Evolutionary conservation across 2,113 vertebrate genomes (phyloP).

Genomic region (Dendrocopos noguchii): DNA sequence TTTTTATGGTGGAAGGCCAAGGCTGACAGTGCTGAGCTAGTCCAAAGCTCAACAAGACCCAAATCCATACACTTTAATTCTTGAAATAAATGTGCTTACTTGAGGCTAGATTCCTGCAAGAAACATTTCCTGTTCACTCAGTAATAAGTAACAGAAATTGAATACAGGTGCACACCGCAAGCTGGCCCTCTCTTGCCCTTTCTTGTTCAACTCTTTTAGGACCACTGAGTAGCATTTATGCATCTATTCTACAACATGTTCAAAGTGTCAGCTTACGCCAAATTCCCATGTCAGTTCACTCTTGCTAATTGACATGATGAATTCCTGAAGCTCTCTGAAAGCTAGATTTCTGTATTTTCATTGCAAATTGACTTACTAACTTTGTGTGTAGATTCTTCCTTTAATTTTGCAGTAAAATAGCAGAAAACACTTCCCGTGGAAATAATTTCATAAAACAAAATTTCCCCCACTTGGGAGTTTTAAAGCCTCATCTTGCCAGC

Average conservation of each 20-base stretch:
- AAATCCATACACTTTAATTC: background rate
- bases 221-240: background rate
- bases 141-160: conserved; percentile 26
- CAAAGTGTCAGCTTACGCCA: background rate
- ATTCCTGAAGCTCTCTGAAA: background rate
- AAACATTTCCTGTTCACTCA: conserved; percentile 49
- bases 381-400: background rate
- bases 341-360: background rate
- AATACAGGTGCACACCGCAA: background rate
- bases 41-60: conserved; percentile 16
- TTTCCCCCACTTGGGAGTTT: background rate
- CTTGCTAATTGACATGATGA: background rate
- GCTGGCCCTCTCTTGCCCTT: background rate
- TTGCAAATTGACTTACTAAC: background rate
- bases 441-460: background rate
- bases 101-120: conserved; percentile 34
- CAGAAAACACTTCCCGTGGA: background rate
- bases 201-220: background rate
- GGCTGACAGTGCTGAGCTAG: background rate
- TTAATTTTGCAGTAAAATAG: background rate
- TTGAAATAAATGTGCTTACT: conserved; percentile 25
- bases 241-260: background rate
- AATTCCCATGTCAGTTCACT: background rate
- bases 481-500: background rate
- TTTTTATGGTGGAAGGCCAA: background rate